phyloP scores from a whole-genome alignment of 2,113 vertebrate genomes.

The Carassius auratus region DNA sequence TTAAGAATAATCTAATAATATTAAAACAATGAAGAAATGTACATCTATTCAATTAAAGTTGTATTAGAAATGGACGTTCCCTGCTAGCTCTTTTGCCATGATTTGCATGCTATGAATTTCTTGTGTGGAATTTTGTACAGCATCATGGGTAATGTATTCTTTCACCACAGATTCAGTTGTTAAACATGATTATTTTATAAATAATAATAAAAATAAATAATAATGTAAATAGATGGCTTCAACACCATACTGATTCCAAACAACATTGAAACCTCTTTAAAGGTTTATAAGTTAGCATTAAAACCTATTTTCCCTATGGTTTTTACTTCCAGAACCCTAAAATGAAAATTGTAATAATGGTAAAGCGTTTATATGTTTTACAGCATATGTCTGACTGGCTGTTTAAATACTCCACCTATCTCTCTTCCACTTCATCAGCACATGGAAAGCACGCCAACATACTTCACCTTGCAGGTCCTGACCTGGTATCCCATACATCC shows the following conservation, averaged over 20 bases:
- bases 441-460: conserved; percentile 32
- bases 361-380: neutral
- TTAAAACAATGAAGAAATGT: neutral
- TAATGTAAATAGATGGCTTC: neutral
- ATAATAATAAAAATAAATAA: no score
- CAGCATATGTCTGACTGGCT: neutral
- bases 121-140: neutral
- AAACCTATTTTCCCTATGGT: no score
- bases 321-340: neutral
- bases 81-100: no score
- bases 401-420: neutral
- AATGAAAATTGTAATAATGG: neutral
- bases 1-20: neutral
- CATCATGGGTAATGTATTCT: neutral
- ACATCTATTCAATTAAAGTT: neutral
- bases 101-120: neutral
- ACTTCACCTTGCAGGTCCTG: conserved; percentile 42
- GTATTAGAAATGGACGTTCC: neutral
- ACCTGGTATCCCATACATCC: conserved; percentile 41
- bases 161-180: neutral
- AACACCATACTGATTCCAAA: neutral
- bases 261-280: neutral
- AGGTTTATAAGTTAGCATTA: no score
- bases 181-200: neutral
- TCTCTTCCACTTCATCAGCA: conserved; percentile 32